Percentiles rank a stretch among this genome's conserved stretches.
Conservation (phyloP, 2,797 vertebrate genomes). For the Gymnodraco acuticeps region DNA sequence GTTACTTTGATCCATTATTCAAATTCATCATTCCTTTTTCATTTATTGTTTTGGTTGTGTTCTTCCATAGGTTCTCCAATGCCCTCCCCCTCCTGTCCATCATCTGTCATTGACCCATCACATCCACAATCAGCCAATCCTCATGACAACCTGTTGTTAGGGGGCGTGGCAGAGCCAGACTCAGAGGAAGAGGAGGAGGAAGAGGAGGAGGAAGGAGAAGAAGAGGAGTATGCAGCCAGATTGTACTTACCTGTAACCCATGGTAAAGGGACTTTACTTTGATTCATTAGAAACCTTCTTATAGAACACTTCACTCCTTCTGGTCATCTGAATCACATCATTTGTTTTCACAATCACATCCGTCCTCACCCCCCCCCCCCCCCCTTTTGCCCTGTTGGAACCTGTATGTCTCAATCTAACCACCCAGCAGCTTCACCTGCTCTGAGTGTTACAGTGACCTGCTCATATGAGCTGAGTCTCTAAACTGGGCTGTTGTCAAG, state of each 20-base stretch:
- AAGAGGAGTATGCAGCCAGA: slow-evolving; percentile 70
- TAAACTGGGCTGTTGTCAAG: background rate
- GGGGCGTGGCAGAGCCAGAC: slow-evolving; percentile 58
- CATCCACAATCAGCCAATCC: slow-evolving; percentile 70
- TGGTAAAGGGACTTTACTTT: slow-evolving; percentile 69
- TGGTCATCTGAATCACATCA: slow-evolving; percentile 8
- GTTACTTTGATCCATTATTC: slow-evolving; percentile 39
- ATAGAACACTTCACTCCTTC: background rate
- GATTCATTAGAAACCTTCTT: slow-evolving; percentile 9
- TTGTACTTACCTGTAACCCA: slow-evolving; percentile 76
- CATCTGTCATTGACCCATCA: slow-evolving; percentile 81
- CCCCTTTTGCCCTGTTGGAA: background rate
- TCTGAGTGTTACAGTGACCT: slow-evolving; percentile 10
- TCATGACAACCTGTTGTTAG: slow-evolving; percentile 73
- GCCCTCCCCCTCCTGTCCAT: slow-evolving; percentile 78
- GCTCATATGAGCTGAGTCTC: slow-evolving; percentile 9
- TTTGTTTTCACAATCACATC: background rate
- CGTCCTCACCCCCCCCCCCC: background rate
- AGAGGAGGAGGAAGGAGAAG: slow-evolving; percentile 58
- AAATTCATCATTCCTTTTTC: slow-evolving; percentile 44
- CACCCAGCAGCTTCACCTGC: slow-evolving; percentile 17
- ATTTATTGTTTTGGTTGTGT: slow-evolving; percentile 46
- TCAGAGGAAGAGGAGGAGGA: slow-evolving; percentile 71
- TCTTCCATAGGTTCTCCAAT: slow-evolving; percentile 79
- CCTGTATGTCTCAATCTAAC: slow-evolving; percentile 4